Conservation (phyloP, 2,113 vertebrate genomes). For the Antigone vipio region DNA sequence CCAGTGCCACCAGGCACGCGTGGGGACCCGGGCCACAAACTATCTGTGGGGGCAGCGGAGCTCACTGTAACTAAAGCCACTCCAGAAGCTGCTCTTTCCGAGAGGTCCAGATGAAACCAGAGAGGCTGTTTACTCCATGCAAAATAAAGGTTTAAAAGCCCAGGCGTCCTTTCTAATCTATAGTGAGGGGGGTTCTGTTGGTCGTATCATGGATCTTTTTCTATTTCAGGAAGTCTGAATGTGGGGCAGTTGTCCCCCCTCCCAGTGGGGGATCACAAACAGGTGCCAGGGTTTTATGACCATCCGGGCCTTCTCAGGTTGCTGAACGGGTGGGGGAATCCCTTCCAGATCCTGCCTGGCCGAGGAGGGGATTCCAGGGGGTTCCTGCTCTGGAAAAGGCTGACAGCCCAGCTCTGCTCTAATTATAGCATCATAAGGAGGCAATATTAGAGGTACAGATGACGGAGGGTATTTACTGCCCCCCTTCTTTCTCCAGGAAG, state of each 20-base stretch:
- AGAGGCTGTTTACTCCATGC: background rate
- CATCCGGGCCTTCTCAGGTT: conserved; percentile 31
- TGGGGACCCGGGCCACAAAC: background rate
- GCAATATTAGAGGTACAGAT: background rate
- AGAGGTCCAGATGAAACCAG: conserved; percentile 8
- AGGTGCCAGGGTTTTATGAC: conserved; percentile 41
- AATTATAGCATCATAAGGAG: background rate
- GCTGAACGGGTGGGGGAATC: conserved; percentile 41
- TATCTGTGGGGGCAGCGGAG: background rate
- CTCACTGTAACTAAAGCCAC: background rate
- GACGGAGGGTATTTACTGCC: background rate
- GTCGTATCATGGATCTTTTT: background rate
- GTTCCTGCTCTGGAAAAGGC: background rate
- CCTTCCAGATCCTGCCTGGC: conserved; percentile 36
- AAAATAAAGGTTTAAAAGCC: background rate
- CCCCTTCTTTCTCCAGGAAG: background rate
- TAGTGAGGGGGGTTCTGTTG: background rate
- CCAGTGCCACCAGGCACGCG: background rate
- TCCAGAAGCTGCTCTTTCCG: background rate
- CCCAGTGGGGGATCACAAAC: conserved; percentile 15
- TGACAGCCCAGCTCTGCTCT: background rate
- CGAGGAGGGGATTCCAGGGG: conserved; percentile 16
- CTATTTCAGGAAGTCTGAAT: conserved; percentile 34
- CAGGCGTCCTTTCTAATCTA: background rate
- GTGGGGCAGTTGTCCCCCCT: conserved; percentile 13